A percentile compares a stretch with the other conserved stretches of the same genome.
Evolutionary conservation across 2,888 invertebrate species (phyloP).

Genomic region (Tortricodes alternella): DNA sequence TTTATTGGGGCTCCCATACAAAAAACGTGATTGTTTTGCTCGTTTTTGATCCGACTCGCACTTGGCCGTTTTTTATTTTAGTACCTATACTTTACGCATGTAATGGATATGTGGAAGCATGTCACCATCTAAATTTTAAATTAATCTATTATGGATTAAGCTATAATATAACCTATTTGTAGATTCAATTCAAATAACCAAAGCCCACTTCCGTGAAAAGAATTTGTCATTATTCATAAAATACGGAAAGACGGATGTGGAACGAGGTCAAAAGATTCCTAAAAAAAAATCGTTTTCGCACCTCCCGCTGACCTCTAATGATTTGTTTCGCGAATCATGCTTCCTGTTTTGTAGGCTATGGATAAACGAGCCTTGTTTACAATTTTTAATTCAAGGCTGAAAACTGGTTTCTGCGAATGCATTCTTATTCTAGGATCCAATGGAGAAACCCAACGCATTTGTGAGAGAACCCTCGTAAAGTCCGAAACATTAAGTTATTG

Average conservation of each 20-base stretch:
- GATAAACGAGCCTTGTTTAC: constrained; percentile 14
- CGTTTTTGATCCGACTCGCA: no score
- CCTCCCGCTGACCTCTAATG: constrained; percentile 25
- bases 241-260: constrained; percentile 28
- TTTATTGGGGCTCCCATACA: no score
- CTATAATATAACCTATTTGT: no score
- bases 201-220: constrained; percentile 19
- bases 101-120: no score
- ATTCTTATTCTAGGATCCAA: neutral
- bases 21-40: no score
- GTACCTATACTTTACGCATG: no score
- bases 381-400: constrained; percentile 22
- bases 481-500: no score
- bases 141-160: no score
- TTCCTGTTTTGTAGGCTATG: constrained; percentile 25
- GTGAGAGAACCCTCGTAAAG: no score
- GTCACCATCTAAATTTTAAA: no score
- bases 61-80: no score
- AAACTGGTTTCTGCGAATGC: constrained; percentile 23
- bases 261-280: constrained; percentile 27
- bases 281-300: constrained; percentile 24
- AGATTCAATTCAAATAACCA: neutral
- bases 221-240: constrained; percentile 6
- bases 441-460: no score
- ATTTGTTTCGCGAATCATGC: constrained; percentile 22